Conservation (phyloP, 2,113 vertebrate genomes). For the Pogonocichla stellata region DNA sequence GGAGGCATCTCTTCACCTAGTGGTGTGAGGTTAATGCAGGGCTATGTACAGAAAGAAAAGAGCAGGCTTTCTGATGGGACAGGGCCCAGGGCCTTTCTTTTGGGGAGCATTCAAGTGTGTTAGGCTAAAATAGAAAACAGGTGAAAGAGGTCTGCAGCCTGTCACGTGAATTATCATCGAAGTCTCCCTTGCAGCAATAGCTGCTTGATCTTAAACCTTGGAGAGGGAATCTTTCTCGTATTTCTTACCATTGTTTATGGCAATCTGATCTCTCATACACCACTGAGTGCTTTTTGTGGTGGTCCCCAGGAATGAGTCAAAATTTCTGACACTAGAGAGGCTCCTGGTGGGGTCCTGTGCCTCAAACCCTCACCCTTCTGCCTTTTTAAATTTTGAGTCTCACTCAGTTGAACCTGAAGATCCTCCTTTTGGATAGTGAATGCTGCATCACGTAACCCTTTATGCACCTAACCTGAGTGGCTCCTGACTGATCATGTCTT, state of each 20-base stretch:
- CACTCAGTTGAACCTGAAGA: neutral
- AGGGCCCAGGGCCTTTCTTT: neutral
- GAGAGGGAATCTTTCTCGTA: neutral
- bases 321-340: neutral
- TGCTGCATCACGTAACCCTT: neutral
- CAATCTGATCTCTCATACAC: neutral
- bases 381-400: neutral
- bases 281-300: neutral
- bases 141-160: neutral
- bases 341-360: neutral
- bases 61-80: neutral
- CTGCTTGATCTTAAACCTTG: neutral
- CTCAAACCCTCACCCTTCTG: neutral
- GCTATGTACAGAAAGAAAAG: neutral
- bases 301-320: neutral
- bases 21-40: conserved; percentile 56
- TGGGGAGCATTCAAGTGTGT: conserved; percentile 20
- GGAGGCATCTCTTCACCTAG: conserved; percentile 73
- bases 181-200: neutral
- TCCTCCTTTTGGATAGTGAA: neutral
- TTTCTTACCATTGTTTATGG: neutral
- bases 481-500: neutral
- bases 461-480: neutral
- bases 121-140: conserved; percentile 42
- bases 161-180: neutral